Conservation (phyloP, 2,797 vertebrate species). For the Austrolebias charrua region DNA sequence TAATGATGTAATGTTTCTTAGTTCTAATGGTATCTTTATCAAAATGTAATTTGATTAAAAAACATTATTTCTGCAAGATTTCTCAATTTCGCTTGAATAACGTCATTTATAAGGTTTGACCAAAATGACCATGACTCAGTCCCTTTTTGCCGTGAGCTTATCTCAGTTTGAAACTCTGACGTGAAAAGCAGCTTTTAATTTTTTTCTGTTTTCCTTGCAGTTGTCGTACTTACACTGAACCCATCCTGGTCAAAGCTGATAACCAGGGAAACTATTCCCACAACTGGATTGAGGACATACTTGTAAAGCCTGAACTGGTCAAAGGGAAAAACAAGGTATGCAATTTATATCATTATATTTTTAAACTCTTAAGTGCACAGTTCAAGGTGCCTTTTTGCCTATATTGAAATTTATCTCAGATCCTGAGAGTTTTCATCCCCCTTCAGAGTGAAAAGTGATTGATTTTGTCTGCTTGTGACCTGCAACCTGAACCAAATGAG, state of each 20-base stretch:
- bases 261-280: constrained; percentile 32
- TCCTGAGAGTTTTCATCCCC: constrained; percentile 21
- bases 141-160: too few relatives aligned
- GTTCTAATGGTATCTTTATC: too few relatives aligned
- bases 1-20: too few relatives aligned
- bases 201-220: constrained; percentile 48
- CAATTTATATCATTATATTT: constrained; percentile 14
- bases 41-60: too few relatives aligned
- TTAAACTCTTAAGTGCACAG: background rate
- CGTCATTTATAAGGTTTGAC: too few relatives aligned
- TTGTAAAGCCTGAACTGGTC: constrained; percentile 47
- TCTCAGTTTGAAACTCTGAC: too few relatives aligned
- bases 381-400: background rate
- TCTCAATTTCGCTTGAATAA: too few relatives aligned
- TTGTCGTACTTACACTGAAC: constrained; percentile 45
- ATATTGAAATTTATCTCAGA: constrained; percentile 27
- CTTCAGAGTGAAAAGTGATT: constrained; percentile 27
- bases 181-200: too few relatives aligned
- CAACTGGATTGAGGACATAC: constrained; percentile 79
- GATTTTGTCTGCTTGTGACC: constrained; percentile 4
- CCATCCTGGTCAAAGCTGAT: constrained; percentile 45
- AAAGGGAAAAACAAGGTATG: constrained; percentile 84
- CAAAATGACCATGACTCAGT: too few relatives aligned
- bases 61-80: too few relatives aligned
- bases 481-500: constrained; percentile 32